Evolutionary conservation across 23 tunicate species (phyloP).

Genomic region (Botrylloides violaceus): DNA sequence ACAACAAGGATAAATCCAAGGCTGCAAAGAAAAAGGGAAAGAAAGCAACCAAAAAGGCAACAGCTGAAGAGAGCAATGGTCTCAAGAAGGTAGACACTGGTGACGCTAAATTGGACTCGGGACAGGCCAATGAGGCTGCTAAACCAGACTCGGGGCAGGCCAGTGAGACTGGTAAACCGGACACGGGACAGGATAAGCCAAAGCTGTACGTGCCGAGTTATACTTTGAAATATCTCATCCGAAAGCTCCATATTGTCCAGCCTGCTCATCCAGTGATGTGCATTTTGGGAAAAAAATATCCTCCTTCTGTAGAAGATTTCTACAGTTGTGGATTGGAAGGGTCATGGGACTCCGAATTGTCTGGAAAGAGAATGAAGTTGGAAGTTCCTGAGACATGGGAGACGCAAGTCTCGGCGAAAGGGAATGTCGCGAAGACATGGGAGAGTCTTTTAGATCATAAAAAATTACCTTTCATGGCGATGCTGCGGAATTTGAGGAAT

Average conservation of each 20-base stretch:
- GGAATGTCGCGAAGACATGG: conserved; percentile 53
- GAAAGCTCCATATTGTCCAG: conserved; percentile 51
- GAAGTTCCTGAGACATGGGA: conserved; percentile 64
- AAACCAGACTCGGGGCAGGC: not conserved
- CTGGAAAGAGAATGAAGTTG: conserved; percentile 72
- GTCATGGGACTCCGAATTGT: conserved; percentile 34
- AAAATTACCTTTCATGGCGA: conserved; percentile 75
- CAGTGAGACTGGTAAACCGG: not conserved
- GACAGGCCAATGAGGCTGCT: not conserved
- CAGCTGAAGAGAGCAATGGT: not conserved
- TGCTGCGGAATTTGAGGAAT: conserved; percentile 64
- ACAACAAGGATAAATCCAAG: conserved; percentile 34
- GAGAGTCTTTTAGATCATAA: conserved; percentile 46
- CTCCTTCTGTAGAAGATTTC: conserved; percentile 29
- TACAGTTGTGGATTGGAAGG: conserved; percentile 40
- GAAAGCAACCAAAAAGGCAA: not conserved
- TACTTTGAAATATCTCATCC: conserved; percentile 38
- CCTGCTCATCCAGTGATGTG: conserved; percentile 78
- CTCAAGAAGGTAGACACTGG: not conserved
- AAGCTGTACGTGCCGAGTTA: conserved; percentile 12
- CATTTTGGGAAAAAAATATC: conserved; percentile 63
- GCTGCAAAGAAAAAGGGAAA: conserved; percentile 1
- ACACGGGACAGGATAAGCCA: not conserved
- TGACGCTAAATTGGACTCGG: not conserved
- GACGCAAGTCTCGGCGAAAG: conserved; percentile 45